These are phyloP conservation scores for Lasioglossum morio DNA, from an alignment of 2,888 invertebrate genomes.

Conservation along the genomic window DNA sequence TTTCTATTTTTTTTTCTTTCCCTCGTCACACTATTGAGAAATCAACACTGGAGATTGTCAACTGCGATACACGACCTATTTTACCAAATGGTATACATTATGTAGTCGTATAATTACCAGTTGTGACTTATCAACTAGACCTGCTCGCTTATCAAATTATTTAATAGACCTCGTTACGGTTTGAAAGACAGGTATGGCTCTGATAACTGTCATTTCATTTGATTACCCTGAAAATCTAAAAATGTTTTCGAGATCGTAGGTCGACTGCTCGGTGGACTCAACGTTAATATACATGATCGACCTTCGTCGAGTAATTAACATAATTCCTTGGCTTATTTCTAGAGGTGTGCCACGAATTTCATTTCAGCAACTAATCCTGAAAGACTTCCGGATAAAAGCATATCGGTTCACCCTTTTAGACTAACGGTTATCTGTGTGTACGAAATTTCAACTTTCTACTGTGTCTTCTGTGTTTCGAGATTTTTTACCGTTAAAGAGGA, in stretches of 20 bases:
- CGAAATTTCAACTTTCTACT: no score
- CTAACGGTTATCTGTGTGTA: no score
- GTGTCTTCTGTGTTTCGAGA: no score
- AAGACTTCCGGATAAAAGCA: no score
- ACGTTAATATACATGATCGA: background rate
- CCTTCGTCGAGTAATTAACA: background rate
- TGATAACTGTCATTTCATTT: background rate
- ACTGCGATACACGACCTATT: background rate
- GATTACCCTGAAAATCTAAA: no score
- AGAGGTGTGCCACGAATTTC: no score
- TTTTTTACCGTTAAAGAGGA: no score
- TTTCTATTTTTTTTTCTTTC: background rate
- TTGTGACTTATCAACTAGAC: background rate
- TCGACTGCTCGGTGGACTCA: no score
- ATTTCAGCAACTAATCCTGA: no score
- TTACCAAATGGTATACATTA: background rate
- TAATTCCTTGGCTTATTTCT: no score
- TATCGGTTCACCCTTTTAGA: no score
- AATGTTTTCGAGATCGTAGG: no score
- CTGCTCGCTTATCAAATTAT: background rate
- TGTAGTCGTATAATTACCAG: background rate
- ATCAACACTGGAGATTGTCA: background rate
- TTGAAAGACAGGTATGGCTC: background rate
- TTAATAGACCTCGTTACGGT: background rate
- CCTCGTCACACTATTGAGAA: background rate